phyloP scores from a whole-genome alignment of 2,113 vertebrate species.

The Hemichromis elongatus region DNA sequence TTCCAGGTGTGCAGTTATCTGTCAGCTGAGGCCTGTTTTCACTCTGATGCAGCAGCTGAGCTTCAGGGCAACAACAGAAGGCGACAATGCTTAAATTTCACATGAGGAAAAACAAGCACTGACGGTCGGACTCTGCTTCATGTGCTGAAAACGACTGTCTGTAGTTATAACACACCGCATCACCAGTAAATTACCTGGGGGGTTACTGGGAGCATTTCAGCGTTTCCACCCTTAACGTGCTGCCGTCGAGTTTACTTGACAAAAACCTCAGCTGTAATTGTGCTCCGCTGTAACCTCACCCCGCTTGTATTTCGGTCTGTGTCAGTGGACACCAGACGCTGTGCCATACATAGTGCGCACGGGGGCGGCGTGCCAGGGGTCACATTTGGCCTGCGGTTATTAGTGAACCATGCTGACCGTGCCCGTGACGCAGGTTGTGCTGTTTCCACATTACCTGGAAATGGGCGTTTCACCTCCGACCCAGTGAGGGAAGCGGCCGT shows the following conservation, averaged over 20 bases:
- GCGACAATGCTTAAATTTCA: neutral
- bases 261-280: neutral
- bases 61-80: neutral
- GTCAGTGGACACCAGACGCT: slow-evolving; percentile 29
- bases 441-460: slow-evolving; percentile 67
- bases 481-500: neutral
- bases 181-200: neutral
- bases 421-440: slow-evolving; percentile 23
- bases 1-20: neutral
- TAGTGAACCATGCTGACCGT: slow-evolving; percentile 50
- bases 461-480: slow-evolving; percentile 31
- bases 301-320: slow-evolving; percentile 23
- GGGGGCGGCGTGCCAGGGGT: slow-evolving; percentile 34
- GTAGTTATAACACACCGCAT: neutral
- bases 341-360: slow-evolving; percentile 18
- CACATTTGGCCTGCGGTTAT: slow-evolving; percentile 51
- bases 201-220: neutral
- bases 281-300: neutral
- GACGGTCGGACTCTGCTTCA: neutral
- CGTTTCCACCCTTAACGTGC: neutral
- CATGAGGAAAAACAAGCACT: neutral
- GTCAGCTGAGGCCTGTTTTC: slow-evolving; percentile 49
- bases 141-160: neutral
- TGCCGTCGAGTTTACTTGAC: neutral
- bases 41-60: slow-evolving; percentile 19